Evolutionary conservation across 2,888 invertebrate species (phyloP), one percentile per base, ranked within the genome.

Genomic region (Drosophila picticornis): DNA sequence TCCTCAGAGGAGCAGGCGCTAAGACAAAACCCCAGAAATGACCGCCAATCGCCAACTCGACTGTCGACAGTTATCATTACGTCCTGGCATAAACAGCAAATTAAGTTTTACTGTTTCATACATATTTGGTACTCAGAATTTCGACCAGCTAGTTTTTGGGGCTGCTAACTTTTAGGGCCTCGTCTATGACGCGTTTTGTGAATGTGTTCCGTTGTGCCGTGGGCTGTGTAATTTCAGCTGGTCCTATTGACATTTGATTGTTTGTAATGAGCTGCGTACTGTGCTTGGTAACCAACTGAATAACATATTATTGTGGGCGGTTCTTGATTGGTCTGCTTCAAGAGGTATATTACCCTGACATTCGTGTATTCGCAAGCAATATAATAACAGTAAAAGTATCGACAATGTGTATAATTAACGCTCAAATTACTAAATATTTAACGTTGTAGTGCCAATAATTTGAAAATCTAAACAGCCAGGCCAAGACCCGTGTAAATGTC

Each of bases 81-180:
- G 82, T 63, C 25, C 43, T 50, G 71, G 79, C 82, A 82, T 86
- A 86, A 88, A 86, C 85, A 86, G 72, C 82, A 86, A 86, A 86
- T 86, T 88, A 88, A 86, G 85, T 86, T 86, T 88, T 88, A 86
- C 78, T 86, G 75, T 75, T 78, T 74, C 75, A 87, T 80, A 81
- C 88, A 75, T 71, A 61, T 88, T 77, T 71, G 72, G 63, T 75
- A 72, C 73, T 80, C 53, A 32, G 59, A 73, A 75, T 72, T 79
- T 53, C 25, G 59, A 50, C 57, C 53, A 57, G 70, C 38, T 66
- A 66, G 60, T 84, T 67, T 67, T n/a, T 36, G 52, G 51, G 55
- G 50, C 63, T 40, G 50, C 66, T 57, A 69, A 48, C 51, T 80
- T 73, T 66, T 65, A 67, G 64, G 61, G 56, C 25, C 50, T 56